Evolutionary conservation across 2,113 vertebrate genomes (phyloP).

Genomic region (Xerus inauris): DNA sequence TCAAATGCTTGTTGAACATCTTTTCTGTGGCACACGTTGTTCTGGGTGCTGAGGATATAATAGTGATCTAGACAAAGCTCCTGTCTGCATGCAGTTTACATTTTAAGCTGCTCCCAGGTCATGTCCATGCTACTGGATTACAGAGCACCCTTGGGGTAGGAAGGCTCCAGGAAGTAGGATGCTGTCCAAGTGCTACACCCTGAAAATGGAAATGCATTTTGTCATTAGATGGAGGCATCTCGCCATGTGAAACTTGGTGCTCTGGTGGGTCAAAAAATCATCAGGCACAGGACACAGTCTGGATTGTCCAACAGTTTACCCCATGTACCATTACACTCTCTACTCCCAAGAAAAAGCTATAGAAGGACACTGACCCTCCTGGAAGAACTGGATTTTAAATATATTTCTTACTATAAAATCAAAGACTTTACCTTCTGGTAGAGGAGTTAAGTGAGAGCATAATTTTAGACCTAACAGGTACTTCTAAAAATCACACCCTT

Average conservation of each 20-base stretch:
- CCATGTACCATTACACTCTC: not conserved
- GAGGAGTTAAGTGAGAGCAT: not conserved
- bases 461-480: not conserved
- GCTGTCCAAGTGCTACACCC: fast-evolving
- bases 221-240: fast-evolving
- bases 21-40: not conserved
- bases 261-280: not conserved
- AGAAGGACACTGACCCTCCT: not conserved
- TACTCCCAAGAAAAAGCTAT: not conserved
- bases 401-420: not conserved
- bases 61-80: not conserved
- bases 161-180: not conserved
- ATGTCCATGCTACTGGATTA: not conserved
- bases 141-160: not conserved
- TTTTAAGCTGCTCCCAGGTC: not conserved
- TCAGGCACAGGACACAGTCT: no score
- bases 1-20: not conserved
- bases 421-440: not conserved
- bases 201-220: not conserved
- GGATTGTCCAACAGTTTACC: not conserved
- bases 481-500: not conserved
- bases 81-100: not conserved
- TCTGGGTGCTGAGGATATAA: not conserved
- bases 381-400: not conserved
- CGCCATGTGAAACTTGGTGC: no score